A percentile compares a stretch with the other conserved stretches of the same genome.
Evolutionary conservation across 2,797 vertebrate genomes (phyloP).

Genomic region (Hapalemur alaotrensis): DNA sequence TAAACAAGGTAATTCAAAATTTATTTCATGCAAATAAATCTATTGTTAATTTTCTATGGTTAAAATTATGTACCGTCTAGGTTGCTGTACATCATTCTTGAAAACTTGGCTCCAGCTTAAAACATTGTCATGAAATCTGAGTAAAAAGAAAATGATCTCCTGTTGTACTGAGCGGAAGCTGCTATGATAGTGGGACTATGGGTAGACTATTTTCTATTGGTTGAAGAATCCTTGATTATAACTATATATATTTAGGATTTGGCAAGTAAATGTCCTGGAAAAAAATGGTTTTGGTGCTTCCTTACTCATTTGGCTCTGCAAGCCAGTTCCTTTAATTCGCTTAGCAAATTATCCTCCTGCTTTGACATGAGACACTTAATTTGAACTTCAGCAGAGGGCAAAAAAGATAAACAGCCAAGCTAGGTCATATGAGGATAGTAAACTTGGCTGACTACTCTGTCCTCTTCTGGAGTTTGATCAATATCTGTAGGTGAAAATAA

Average conservation of each 20-base stretch:
- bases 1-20: background rate
- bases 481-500: constrained; percentile 65
- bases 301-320: background rate
- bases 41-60: background rate
- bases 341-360: constrained; percentile 31
- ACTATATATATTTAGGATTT: background rate
- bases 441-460: background rate
- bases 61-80: background rate
- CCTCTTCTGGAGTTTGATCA: constrained; percentile 33
- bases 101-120: background rate
- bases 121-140: constrained; percentile 5
- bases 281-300: background rate
- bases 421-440: constrained; percentile 36
- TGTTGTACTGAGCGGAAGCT: background rate
- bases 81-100: background rate
- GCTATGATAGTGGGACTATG: background rate
- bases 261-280: background rate
- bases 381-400: constrained; percentile 51
- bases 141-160: background rate
- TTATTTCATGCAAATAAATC: background rate
- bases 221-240: background rate
- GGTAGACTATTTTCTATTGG: background rate
- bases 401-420: constrained; percentile 20
- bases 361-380: constrained; percentile 52
- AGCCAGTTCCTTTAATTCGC: constrained; percentile 5